phyloP scores from a whole-genome alignment of 2,797 vertebrate genomes.

The Spondyliosoma cantharus region DNA sequence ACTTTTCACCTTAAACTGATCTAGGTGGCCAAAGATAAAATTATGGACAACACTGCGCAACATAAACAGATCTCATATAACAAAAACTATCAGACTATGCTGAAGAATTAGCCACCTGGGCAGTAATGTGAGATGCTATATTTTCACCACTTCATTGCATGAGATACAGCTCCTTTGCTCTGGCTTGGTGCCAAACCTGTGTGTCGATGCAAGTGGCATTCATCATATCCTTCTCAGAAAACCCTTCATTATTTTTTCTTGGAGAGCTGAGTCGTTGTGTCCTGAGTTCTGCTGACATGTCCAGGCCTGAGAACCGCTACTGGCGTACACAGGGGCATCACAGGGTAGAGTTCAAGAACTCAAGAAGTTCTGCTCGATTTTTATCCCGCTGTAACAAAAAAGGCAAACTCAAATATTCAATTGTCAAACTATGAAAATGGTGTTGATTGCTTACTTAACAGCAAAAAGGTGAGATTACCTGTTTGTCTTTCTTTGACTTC shows the following conservation, averaged over 20 bases:
- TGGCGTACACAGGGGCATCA: slow-evolving; percentile 65
- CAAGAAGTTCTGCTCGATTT: slow-evolving; percentile 90
- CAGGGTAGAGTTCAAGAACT: slow-evolving; percentile 92
- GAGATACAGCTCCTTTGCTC: slow-evolving; percentile 6
- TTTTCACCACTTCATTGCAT: slow-evolving; percentile 1
- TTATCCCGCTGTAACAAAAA: slow-evolving; percentile 85
- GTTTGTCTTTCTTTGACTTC: slow-evolving; percentile 94
- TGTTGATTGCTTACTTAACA: neutral
- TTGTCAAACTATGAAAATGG: neutral
- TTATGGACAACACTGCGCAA: slow-evolving; percentile 1
- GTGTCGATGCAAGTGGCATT: slow-evolving; percentile 22
- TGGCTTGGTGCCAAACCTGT: slow-evolving; percentile 21
- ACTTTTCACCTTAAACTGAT: slow-evolving; percentile 21
- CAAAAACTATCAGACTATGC: slow-evolving; percentile 11
- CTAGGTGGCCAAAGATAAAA: slow-evolving; percentile 1
- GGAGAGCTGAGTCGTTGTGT: slow-evolving; percentile 45
- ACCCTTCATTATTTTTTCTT: slow-evolving; percentile 19
- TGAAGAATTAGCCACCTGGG: slow-evolving; percentile 23
- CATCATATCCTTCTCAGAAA: slow-evolving; percentile 39
- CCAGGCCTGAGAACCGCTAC: slow-evolving; percentile 28
- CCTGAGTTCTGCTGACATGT: slow-evolving; percentile 68
- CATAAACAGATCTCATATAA: slow-evolving; percentile 25
- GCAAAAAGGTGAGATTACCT: slow-evolving; percentile 81
- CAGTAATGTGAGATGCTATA: neutral
- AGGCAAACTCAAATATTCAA: neutral